Evolutionary conservation across 2,888 invertebrate species (phyloP).

Genomic region (Mactromeris polynyma): DNA sequence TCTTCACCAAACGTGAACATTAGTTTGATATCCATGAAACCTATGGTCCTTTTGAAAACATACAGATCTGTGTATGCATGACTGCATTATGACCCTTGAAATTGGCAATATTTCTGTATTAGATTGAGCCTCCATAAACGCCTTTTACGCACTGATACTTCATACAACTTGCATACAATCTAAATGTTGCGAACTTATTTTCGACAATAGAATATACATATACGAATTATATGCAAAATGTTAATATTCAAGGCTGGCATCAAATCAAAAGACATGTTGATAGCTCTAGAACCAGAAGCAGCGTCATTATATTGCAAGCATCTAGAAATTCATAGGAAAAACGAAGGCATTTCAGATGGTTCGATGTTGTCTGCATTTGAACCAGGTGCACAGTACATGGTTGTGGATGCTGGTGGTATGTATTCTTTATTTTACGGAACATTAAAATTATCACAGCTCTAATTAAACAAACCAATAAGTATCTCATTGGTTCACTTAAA

Average conservation of each 20-base stretch:
- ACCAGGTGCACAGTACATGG: conserved; percentile 49
- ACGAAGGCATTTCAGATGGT: background rate
- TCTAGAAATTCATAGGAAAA: conserved; percentile 41
- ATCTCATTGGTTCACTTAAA: background rate
- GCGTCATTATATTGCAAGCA: conserved; percentile 55
- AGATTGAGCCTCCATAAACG: too few relatives aligned
- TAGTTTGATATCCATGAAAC: too few relatives aligned
- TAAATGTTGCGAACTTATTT: too few relatives aligned
- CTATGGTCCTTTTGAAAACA: too few relatives aligned
- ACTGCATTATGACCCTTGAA: too few relatives aligned
- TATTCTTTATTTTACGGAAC: background rate
- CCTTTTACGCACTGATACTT: too few relatives aligned
- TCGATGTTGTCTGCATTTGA: conserved; percentile 37
- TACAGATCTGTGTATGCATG: too few relatives aligned
- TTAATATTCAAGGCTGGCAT: conserved; percentile 41
- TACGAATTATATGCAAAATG: too few relatives aligned
- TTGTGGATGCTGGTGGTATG: conserved; percentile 60
- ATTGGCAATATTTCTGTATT: too few relatives aligned
- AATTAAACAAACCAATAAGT: background rate
- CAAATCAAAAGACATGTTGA: conserved; percentile 20
- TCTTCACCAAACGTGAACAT: too few relatives aligned
- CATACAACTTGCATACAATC: too few relatives aligned
- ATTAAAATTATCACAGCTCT: background rate
- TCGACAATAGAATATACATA: too few relatives aligned
- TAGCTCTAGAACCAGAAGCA: conserved; percentile 54